These are phyloP conservation scores for Hemistola chrysoprasaria DNA, from an alignment of 2,888 invertebrate species.

Conservation along the genomic window DNA sequence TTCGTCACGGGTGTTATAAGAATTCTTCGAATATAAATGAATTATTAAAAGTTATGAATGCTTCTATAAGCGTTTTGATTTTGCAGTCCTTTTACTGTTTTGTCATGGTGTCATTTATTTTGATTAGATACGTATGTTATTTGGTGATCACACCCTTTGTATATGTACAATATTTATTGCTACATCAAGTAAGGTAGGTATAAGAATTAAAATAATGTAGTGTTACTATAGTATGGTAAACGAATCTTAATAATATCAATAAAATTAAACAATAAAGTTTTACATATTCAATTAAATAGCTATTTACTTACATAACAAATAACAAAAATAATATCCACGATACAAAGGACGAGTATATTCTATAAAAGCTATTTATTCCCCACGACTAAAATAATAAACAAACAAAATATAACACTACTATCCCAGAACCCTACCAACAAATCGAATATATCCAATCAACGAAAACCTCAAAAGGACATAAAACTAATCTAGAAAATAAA, in stretches of 20 bases:
- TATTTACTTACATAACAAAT: too few species aligned
- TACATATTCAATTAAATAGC: too few species aligned
- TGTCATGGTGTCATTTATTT: constrained; percentile 27
- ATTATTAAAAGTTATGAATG: constrained; percentile 38
- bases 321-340: too few species aligned
- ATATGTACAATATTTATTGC: too few species aligned
- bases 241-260: too few species aligned
- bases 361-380: too few species aligned
- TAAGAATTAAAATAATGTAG: too few species aligned
- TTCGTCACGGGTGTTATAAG: constrained; percentile 45
- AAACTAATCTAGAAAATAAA: constrained; percentile 20
- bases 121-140: constrained; percentile 15
- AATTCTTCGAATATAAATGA: constrained; percentile 38
- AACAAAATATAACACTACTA: neutral
- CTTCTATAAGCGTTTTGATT: constrained; percentile 31
- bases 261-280: too few species aligned
- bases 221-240: too few species aligned
- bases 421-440: neutral
- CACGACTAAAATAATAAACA: neutral
- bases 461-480: constrained; percentile 12
- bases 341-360: too few species aligned
- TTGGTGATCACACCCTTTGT: neutral
- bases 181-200: too few species aligned
- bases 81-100: constrained; percentile 30
- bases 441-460: constrained; percentile 9